phyloP scores from a whole-genome alignment of 2,797 vertebrate species.

The Spinus olivaceus region DNA sequence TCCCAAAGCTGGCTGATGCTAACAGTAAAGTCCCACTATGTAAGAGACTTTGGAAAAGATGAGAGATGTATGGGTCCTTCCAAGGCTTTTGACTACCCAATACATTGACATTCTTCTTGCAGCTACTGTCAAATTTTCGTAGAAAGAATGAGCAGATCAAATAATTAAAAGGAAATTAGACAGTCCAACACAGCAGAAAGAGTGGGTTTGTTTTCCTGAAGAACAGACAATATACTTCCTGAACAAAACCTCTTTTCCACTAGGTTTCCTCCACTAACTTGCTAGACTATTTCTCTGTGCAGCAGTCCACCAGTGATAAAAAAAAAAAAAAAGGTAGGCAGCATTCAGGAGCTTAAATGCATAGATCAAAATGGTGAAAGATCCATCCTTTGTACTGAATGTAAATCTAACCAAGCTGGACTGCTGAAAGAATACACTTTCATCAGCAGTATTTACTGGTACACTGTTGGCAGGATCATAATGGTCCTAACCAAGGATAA shows the following conservation, averaged over 20 bases:
- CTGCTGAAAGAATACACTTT: not conserved
- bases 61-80: not conserved
- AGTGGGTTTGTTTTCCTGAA: not conserved
- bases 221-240: not conserved
- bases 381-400: not conserved
- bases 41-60: not conserved
- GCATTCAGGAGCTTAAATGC: not conserved
- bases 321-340: not conserved
- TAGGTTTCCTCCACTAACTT: not conserved
- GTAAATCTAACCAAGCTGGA: not conserved
- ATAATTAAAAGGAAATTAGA: not conserved
- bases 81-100: not conserved
- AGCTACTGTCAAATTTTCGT: not conserved
- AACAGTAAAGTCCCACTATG: not conserved
- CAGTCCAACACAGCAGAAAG: not conserved
- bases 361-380: not conserved
- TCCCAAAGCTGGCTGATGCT: not conserved
- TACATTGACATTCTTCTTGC: not conserved
- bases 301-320: not conserved
- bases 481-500: not conserved
- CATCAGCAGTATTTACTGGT: not conserved
- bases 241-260: not conserved
- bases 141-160: not conserved
- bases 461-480: not conserved
- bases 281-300: not conserved